These are phyloP conservation scores for Paguma larvata DNA, from an alignment of 2,797 vertebrate species.

Conservation along the genomic window DNA sequence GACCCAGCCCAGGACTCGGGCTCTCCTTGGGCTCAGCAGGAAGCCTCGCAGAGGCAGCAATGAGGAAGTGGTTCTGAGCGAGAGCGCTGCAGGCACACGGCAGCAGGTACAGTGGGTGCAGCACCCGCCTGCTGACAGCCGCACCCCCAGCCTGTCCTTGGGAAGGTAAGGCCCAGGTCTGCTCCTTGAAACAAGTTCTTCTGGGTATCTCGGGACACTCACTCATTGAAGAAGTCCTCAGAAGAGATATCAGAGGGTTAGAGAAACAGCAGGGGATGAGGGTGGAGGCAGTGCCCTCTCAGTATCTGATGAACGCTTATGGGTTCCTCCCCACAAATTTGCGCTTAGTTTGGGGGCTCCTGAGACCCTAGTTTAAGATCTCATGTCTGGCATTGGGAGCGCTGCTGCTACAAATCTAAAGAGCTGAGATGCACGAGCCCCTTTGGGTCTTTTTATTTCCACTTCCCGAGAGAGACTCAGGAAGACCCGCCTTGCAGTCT, in stretches of 20 bases:
- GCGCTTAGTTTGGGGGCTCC: not conserved
- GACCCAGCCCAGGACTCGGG: conserved; percentile 59
- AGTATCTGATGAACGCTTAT: not conserved
- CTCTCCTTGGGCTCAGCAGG: conserved; percentile 65
- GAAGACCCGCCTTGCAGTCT: not conserved
- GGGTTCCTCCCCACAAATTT: not conserved
- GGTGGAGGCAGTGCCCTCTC: not conserved
- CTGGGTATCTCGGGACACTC: not conserved
- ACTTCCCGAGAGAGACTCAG: not conserved
- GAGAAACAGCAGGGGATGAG: not conserved
- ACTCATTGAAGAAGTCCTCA: not conserved
- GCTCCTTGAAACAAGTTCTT: not conserved
- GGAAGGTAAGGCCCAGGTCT: not conserved
- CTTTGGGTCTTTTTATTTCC: not conserved
- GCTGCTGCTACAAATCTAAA: not conserved
- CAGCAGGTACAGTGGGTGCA: not conserved
- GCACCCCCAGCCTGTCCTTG: not conserved
- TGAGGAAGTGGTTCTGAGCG: conserved; percentile 78
- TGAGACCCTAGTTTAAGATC: not conserved
- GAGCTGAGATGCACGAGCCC: not conserved
- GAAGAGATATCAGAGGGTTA: not conserved
- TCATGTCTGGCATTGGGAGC: not conserved
- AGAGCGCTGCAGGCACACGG: not conserved
- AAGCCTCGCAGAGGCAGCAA: conserved; percentile 46
- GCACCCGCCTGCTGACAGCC: not conserved